phyloP scores from a whole-genome alignment of 1,140 invertebrate genomes.

The Drosophila kepulauana region DNA sequence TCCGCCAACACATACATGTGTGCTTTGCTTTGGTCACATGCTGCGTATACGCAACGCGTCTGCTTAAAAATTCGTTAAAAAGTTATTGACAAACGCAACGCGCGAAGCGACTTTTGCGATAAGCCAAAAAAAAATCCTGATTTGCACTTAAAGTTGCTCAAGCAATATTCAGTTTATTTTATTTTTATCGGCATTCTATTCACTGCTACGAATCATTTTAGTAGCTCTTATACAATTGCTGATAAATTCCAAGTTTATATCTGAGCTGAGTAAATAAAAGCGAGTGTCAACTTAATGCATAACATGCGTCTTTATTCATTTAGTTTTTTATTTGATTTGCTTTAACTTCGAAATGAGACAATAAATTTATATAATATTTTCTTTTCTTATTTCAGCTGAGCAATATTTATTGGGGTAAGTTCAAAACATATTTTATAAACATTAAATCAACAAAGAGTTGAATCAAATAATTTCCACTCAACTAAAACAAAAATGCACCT shows the following conservation, averaged over 20 bases:
- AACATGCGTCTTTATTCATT: too few species aligned
- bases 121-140: conserved; percentile 37
- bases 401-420: too few species aligned
- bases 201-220: background rate
- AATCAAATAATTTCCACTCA: too few species aligned
- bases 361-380: too few species aligned
- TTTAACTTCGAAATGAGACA: too few species aligned
- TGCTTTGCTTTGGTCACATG: conserved; percentile 9
- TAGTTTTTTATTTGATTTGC: too few species aligned
- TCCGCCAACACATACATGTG: background rate
- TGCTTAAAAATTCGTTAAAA: conserved; percentile 65
- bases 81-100: conserved; percentile 57
- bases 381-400: too few species aligned
- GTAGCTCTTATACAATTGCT: background rate
- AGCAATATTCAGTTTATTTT: background rate
- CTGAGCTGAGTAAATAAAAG: too few species aligned
- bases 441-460: too few species aligned
- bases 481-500: too few species aligned
- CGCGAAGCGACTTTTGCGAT: conserved; percentile 29
- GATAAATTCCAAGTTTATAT: background rate
- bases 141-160: conserved; percentile 33
- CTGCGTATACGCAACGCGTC: conserved; percentile 64
- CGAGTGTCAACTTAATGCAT: too few species aligned
- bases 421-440: too few species aligned
- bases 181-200: conserved; percentile 24